Percentiles rank a stretch among this genome's conserved stretches.
Evolutionary conservation across 2,797 vertebrate genomes (phyloP).

Genomic region (Distichodus sexfasciatus): DNA sequence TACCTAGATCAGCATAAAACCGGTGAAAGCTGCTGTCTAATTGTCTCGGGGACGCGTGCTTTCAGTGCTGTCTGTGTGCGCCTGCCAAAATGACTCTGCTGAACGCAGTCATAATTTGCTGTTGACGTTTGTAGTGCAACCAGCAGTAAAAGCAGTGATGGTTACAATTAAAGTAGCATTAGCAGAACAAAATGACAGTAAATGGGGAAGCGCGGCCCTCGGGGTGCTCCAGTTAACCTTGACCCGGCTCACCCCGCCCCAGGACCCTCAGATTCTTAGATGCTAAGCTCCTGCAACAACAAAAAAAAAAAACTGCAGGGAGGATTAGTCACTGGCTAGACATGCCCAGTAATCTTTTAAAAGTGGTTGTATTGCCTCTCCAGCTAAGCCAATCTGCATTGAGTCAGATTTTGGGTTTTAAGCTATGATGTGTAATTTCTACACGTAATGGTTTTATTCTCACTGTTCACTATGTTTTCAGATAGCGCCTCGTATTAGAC

Average conservation of each 20-base stretch:
- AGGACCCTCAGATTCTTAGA: conserved; percentile 7
- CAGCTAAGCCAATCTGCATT: conserved; percentile 19
- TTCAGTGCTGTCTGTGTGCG: conserved; percentile 36
- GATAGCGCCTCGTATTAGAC: conserved; percentile 24
- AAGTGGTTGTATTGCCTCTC: background rate
- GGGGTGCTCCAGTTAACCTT: conserved; percentile 45
- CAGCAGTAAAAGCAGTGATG: conserved; percentile 43
- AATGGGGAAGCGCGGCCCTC: conserved; percentile 33
- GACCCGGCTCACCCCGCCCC: conserved; percentile 35
- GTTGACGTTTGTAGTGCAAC: conserved; percentile 48
- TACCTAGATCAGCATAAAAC: background rate
- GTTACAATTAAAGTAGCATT: conserved; percentile 35
- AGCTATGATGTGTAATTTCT: conserved; percentile 16
- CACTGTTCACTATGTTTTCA: conserved; percentile 2
- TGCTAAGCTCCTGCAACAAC: conserved; percentile 8
- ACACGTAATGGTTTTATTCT: conserved; percentile 27
- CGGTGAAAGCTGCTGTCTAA: background rate
- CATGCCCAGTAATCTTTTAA: conserved; percentile 18
- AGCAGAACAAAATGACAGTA: conserved; percentile 37
- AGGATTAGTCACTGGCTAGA: conserved; percentile 25
- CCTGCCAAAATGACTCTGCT: conserved; percentile 38
- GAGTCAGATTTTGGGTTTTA: conserved; percentile 16
- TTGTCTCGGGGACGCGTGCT: conserved; percentile 13
- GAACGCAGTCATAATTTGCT: conserved; percentile 40
- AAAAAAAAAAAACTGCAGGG: conserved; percentile 11